These are phyloP conservation scores for Rhegmatorhina hoffmannsi DNA, from an alignment of 2,113 vertebrate species.

Conservation along the genomic window DNA sequence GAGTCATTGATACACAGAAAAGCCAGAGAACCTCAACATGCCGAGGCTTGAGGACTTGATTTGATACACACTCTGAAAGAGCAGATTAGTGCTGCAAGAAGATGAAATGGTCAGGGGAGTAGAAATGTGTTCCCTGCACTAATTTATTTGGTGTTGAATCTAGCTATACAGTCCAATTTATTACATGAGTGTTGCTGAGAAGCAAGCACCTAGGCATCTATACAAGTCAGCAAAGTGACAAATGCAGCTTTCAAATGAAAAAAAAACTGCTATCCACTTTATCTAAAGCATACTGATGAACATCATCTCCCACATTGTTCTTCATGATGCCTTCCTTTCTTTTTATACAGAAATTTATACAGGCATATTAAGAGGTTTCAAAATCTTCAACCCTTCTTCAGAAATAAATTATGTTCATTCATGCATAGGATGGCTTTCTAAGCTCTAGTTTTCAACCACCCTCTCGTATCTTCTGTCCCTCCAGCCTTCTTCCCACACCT, in stretches of 20 bases:
- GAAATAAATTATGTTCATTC: background rate
- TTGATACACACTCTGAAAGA: background rate
- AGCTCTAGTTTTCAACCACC: background rate
- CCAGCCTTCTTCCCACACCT: background rate
- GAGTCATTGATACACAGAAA: background rate
- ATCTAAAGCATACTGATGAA: background rate
- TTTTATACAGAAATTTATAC: background rate
- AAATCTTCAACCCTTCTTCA: background rate
- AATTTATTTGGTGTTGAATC: background rate
- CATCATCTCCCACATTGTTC: background rate
- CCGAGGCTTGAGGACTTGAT: background rate
- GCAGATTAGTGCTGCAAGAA: background rate
- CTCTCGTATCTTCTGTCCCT: background rate
- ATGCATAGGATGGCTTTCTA: background rate
- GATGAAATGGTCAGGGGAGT: background rate
- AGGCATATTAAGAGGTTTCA: background rate
- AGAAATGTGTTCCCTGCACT: background rate
- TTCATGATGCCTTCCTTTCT: background rate
- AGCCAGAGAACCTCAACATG: background rate
- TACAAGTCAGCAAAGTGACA: background rate
- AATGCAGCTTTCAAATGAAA: background rate
- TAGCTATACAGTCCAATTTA: background rate
- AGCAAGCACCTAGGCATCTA: background rate
- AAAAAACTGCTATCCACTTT: background rate
- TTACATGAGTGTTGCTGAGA: background rate